phyloP scores from a whole-genome alignment of 2,888 invertebrate species.

The Stegana nigrithorax region DNA sequence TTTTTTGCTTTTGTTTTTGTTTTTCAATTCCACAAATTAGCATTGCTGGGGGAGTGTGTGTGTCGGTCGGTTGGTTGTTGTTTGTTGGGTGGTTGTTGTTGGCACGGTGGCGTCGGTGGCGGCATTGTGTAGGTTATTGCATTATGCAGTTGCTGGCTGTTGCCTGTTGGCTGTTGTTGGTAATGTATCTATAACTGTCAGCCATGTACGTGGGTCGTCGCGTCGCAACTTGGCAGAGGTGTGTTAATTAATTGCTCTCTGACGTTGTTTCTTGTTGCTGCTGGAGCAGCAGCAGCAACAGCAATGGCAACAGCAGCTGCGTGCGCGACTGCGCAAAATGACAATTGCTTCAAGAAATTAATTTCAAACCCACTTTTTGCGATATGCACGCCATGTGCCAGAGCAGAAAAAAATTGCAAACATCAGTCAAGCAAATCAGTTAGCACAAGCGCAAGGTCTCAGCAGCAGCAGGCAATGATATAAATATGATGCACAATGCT shows the following conservation, averaged over 20 bases:
- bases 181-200: conserved; percentile 12
- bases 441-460: too few species aligned
- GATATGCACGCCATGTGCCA: too few species aligned
- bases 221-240: conserved; percentile 26
- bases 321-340: background rate
- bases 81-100: background rate
- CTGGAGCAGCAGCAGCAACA: background rate
- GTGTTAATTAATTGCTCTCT: conserved; percentile 51
- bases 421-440: too few species aligned
- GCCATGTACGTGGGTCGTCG: conserved; percentile 23
- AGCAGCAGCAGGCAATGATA: too few species aligned
- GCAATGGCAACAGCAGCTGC: too few species aligned
- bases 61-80: background rate
- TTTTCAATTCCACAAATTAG: conserved; percentile 10
- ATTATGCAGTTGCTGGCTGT: background rate
- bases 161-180: too few species aligned
- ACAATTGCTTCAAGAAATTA: background rate
- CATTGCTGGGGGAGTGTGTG: conserved; percentile 3
- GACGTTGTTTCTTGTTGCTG: background rate
- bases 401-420: too few species aligned
- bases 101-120: too few species aligned
- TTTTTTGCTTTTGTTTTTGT: background rate
- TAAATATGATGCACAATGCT: too few species aligned
- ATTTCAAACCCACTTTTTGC: too few species aligned
- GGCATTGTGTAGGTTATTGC: background rate